Percentiles rank a stretch among this genome's conserved stretches.
phyloP scores from a whole-genome alignment of 2,113 vertebrate species.

The Illadopsis cleaveri region DNA sequence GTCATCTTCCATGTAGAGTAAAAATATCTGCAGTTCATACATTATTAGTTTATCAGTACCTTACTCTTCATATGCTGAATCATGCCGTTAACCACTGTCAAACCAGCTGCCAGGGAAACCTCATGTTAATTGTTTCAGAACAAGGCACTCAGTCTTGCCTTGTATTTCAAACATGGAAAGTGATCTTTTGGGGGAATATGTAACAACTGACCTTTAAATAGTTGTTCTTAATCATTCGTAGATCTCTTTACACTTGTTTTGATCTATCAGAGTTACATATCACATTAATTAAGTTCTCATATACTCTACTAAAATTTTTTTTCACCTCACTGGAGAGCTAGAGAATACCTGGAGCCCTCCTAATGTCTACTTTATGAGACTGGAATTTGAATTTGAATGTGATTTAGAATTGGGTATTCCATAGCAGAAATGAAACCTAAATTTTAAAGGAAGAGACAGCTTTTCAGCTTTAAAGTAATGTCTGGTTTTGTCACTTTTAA shows the following conservation, averaged over 20 bases:
- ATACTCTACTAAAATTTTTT: neutral
- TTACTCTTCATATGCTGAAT: neutral
- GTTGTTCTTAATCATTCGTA: neutral
- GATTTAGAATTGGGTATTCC: neutral
- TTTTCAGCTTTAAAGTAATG: neutral
- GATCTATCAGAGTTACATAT: neutral
- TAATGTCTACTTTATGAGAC: neutral
- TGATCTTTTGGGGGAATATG: neutral
- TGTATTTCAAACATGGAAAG: neutral
- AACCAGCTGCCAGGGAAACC: neutral
- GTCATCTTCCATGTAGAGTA: neutral
- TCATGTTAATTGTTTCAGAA: neutral
- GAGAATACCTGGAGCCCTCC: neutral
- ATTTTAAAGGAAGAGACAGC: neutral
- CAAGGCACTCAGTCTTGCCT: neutral
- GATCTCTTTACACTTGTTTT: neutral
- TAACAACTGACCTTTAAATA: neutral
- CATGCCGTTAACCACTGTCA: neutral
- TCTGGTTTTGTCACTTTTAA: neutral
- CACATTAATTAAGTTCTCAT: neutral
- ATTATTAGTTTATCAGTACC: neutral
- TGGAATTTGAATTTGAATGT: neutral
- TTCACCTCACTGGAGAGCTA: neutral
- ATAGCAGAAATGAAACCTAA: neutral
- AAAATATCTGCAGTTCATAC: neutral